These are phyloP conservation scores for Bagarius yarrelli DNA, from an alignment of 2,113 vertebrate species.

Conservation along the genomic window DNA sequence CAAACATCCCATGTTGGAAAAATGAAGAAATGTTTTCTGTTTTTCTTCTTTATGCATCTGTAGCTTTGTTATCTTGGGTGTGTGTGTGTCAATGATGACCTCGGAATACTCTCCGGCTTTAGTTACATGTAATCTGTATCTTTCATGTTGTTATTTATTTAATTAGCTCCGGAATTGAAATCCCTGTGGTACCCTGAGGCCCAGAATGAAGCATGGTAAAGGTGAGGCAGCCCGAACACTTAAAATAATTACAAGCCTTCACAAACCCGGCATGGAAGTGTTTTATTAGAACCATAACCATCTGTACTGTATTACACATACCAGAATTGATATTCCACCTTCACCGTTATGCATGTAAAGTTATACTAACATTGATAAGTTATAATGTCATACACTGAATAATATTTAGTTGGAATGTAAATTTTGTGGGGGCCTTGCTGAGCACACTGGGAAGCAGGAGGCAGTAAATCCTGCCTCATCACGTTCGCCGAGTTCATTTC, in stretches of 20 bases:
- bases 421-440: not conserved
- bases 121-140: constrained; percentile 44
- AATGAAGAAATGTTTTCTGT: not conserved
- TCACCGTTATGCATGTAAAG: not conserved
- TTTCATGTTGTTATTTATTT: constrained; percentile 35
- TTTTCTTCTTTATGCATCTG: not conserved
- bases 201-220: not conserved
- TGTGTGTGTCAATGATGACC: not conserved
- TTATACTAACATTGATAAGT: constrained; percentile 19
- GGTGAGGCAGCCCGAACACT: not conserved
- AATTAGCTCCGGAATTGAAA: constrained; percentile 45
- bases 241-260: constrained; percentile 1
- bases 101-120: constrained; percentile 22
- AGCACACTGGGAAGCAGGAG: not conserved
- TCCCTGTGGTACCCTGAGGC: constrained; percentile 11
- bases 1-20: not conserved
- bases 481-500: not conserved
- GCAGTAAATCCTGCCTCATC: constrained; percentile 21
- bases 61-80: not conserved
- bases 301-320: not conserved
- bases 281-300: constrained; percentile 7
- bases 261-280: not conserved
- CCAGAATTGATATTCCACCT: not conserved
- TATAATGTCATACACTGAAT: constrained; percentile 4
- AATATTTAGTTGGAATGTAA: constrained; percentile 26